These are phyloP conservation scores for Mesocentrotus franciscanus DNA, from an alignment of 53 echinoderm and acorn worm genomes.

Conservation along the genomic window DNA sequence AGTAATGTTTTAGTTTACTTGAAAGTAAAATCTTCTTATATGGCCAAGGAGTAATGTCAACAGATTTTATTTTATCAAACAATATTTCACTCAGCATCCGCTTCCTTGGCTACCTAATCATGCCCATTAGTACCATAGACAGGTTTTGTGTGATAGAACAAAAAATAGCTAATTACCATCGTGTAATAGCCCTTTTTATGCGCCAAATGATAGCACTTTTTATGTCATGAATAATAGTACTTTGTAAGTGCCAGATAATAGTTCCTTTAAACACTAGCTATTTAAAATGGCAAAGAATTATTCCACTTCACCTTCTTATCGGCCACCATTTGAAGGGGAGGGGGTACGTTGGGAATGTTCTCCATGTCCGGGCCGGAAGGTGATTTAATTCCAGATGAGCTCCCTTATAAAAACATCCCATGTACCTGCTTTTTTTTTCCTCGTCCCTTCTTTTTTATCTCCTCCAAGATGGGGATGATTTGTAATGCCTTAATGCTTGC, in stretches of 20 bases:
- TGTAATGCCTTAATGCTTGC: not conserved
- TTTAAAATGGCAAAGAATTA: not conserved
- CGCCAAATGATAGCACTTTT: not conserved
- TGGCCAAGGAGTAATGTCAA: too few species aligned
- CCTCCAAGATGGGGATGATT: constrained; percentile 8
- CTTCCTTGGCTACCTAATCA: too few species aligned
- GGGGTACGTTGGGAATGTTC: not conserved
- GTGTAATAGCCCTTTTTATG: too few species aligned
- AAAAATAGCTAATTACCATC: too few species aligned
- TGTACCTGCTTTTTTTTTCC: not conserved
- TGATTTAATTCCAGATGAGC: constrained; percentile 17
- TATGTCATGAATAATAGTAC: too few species aligned
- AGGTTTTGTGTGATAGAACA: too few species aligned
- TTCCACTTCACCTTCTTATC: constrained; percentile 4
- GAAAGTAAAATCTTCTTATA: too few species aligned
- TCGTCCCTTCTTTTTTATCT: not conserved
- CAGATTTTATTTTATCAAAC: too few species aligned
- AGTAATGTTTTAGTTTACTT: too few species aligned
- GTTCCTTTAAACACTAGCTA: not conserved
- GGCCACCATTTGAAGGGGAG: not conserved
- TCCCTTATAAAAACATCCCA: not conserved
- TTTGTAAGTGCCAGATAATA: not conserved
- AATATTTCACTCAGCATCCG: too few species aligned
- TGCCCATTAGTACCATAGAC: too few species aligned
- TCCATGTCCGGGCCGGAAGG: not conserved